Evolutionary conservation across 1,140 invertebrate genomes (phyloP).

Genomic region (Anagrus nilaparvatae): DNA sequence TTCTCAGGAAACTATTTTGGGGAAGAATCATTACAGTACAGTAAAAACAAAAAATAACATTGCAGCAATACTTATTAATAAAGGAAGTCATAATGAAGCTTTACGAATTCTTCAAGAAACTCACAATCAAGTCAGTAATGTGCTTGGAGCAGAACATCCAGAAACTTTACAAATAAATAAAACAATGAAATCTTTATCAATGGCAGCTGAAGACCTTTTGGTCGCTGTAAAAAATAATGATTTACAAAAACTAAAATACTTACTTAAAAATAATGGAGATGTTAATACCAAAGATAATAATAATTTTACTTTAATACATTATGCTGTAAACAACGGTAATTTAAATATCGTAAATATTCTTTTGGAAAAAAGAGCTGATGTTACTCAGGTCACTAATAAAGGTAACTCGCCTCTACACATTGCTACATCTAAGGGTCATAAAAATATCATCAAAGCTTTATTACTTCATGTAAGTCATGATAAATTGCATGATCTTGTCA

Average conservation of each 20-base stretch:
- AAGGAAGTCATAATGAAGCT: no score
- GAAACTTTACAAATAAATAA: no score
- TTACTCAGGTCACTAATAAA: slow-evolving; percentile 25
- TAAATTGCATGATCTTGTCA: slow-evolving; percentile 27
- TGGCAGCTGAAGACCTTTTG: not conserved
- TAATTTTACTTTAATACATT: slow-evolving; percentile 9
- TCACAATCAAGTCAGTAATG: no score
- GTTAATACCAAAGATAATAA: not conserved
- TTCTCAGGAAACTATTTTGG: no score
- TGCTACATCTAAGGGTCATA: slow-evolving; percentile 55
- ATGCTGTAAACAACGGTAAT: slow-evolving; percentile 11
- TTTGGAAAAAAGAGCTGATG: slow-evolving; percentile 37
- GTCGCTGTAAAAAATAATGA: not conserved
- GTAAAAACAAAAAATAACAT: no score
- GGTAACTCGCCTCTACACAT: slow-evolving; percentile 62
- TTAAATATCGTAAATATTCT: slow-evolving; percentile 11
- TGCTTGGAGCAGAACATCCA: no score
- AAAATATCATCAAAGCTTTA: slow-evolving; percentile 52
- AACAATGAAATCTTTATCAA: no score
- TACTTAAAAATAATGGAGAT: not conserved
- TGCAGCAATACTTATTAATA: no score
- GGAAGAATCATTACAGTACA: no score
- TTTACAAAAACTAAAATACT: not conserved
- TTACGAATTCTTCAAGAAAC: no score
- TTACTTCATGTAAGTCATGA: slow-evolving; percentile 45